These are phyloP conservation scores for Macrotus californicus DNA, from an alignment of 2,113 vertebrate genomes.

Conservation along the genomic window DNA sequence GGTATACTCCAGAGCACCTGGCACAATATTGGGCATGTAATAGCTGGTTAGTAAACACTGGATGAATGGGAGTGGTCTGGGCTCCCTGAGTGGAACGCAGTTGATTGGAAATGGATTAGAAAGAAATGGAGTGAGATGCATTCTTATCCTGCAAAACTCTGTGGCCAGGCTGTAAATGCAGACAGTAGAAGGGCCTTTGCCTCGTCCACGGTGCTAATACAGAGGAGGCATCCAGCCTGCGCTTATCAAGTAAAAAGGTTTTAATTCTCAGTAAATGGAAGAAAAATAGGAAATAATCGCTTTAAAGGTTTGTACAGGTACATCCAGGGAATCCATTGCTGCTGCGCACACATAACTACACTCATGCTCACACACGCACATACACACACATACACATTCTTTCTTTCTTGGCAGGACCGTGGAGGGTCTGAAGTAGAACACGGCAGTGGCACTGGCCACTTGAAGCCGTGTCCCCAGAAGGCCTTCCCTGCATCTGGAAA, in stretches of 20 bases:
- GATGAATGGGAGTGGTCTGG: background rate
- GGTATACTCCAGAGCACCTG: background rate
- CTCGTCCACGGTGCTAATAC: background rate
- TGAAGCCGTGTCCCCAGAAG: slow-evolving; percentile 50
- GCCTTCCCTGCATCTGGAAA: slow-evolving; percentile 59
- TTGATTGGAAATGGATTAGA: background rate
- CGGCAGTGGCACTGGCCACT: background rate
- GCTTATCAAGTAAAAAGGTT: background rate
- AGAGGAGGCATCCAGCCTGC: background rate
- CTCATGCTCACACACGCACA: too few relatives aligned
- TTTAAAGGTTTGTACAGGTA: background rate
- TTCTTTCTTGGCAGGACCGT: background rate
- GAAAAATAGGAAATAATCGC: background rate
- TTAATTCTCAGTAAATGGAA: background rate
- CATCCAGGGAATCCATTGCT: background rate
- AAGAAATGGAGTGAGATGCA: background rate
- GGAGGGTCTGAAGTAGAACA: background rate
- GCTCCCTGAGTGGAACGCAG: background rate
- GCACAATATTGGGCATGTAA: background rate
- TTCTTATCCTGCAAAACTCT: background rate
- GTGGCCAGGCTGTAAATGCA: background rate
- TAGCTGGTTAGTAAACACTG: background rate
- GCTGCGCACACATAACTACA: background rate
- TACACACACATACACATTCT: background rate
- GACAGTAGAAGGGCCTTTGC: background rate